Evolutionary conservation across 2,888 invertebrate genomes (phyloP).

Genomic region (Sympetrum striolatum): DNA sequence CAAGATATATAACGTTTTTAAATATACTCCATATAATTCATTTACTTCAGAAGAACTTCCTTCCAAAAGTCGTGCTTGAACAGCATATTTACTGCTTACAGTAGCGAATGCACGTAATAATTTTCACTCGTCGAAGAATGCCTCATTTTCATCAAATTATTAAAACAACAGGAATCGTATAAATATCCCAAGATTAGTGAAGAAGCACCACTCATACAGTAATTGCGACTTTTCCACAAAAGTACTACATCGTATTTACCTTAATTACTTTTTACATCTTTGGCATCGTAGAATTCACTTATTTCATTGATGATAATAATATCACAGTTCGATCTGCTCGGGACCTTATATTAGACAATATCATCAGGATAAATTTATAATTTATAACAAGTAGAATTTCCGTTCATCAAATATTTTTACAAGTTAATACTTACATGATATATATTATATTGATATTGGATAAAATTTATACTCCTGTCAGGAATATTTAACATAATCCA

Average conservation of each 20-base stretch:
- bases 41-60: too few species aligned
- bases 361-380: background rate
- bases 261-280: background rate
- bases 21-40: too few species aligned
- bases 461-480: background rate
- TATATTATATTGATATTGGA: background rate
- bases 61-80: too few species aligned
- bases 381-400: background rate
- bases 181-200: background rate
- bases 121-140: too few species aligned
- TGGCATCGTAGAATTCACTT: conserved; percentile 1
- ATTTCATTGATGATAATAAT: background rate
- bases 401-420: background rate
- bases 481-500: background rate
- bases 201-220: background rate
- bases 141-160: too few species aligned
- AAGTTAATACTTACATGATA: background rate
- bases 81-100: too few species aligned
- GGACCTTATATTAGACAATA: background rate
- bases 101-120: too few species aligned
- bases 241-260: background rate
- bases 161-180: background rate
- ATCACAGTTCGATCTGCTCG: conserved; percentile 27
- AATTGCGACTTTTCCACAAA: background rate
- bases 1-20: too few species aligned